Conservation (phyloP, 2,797 vertebrate genomes). For the Galaxias olidus region DNA sequence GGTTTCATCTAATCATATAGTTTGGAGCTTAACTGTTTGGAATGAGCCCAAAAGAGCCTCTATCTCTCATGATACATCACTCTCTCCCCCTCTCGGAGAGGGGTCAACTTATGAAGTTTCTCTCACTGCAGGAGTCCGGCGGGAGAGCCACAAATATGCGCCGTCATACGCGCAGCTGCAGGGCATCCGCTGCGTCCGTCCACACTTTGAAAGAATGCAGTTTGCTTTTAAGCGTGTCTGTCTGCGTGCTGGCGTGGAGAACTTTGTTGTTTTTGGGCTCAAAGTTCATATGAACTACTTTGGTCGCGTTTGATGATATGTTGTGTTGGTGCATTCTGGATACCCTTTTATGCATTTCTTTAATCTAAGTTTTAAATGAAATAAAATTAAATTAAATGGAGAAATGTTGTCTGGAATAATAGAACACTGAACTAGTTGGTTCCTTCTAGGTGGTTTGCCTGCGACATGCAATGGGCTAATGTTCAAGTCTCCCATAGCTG, state of each 20-base stretch:
- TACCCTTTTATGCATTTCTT: no score
- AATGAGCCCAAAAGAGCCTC: constrained; percentile 20
- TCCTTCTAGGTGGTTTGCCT: constrained; percentile 39
- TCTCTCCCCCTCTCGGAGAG: constrained; percentile 17
- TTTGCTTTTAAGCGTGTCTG: neutral
- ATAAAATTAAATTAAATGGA: no score
- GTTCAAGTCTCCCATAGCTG: constrained; percentile 65
- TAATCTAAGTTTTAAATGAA: no score
- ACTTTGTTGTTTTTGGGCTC: no score
- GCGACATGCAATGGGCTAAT: constrained; percentile 51
- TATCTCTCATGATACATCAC: constrained; percentile 23
- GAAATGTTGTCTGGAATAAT: no score
- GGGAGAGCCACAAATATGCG: constrained; percentile 41
- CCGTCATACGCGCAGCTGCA: constrained; percentile 48
- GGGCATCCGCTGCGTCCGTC: no score
- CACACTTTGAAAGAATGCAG: constrained; percentile 7
- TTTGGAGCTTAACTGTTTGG: constrained; percentile 33
- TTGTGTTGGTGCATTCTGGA: no score
- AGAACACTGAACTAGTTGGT: neutral
- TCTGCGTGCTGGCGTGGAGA: neutral
- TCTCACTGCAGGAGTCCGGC: constrained; percentile 13
- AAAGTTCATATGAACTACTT: no score
- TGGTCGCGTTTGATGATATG: no score
- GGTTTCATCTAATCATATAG: constrained; percentile 43
- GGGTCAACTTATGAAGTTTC: constrained; percentile 33